Base-by-base conservation (phyloP, 2,113 vertebrate genomes). In the Gymnarchus niloticus region DNA sequence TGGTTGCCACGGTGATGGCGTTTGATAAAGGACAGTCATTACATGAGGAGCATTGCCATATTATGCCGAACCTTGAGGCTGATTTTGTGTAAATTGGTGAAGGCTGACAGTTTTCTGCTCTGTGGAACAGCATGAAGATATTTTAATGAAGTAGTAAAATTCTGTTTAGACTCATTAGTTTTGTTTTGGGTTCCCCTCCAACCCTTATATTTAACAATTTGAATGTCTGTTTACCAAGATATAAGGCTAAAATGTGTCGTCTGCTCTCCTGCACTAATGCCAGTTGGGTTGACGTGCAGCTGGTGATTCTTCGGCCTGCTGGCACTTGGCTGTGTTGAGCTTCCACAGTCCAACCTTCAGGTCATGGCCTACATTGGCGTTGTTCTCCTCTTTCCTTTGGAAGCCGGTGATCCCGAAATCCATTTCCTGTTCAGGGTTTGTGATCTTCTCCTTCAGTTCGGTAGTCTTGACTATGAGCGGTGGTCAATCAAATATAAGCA, bases 21-120 rank as follows among this genome's bases (percentile, higher is more conserved):
- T 81, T 81, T 81, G 77, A 49, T 81, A 81, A 81, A 81, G 44
- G 77, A 81, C 77, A 51, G 44, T 23, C 48, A 78, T 48, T 51
- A 51, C 19, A 9, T 49, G 77, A 44, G 46, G 9, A 81, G 46
- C 10, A 51, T 81, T 81, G n/a, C n/a, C 23, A 46, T 81, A n/a
- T 23, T 9, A 23, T 23, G 3, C 44, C 2, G 77, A 81, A 81
- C 77, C 77, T 81, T 28, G 77, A 51, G 77, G 77, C 77, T 49
- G 48, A 25, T 49, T 48, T 51, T 0, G 44, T 25, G 44, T 23
- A 8, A 46, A 28, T 23, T 8, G 9, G 44, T 4, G 76, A 44
- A 44, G n/a, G 48, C 48, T 48, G 48, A 37, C 33, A 41, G 65
- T 37, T 73, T 41, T 33, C 28, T 12, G 23, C n/a, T 23, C 77